These are phyloP conservation scores for Meda fulgida DNA, from an alignment of 2,797 vertebrate genomes.

Conservation along the genomic window DNA sequence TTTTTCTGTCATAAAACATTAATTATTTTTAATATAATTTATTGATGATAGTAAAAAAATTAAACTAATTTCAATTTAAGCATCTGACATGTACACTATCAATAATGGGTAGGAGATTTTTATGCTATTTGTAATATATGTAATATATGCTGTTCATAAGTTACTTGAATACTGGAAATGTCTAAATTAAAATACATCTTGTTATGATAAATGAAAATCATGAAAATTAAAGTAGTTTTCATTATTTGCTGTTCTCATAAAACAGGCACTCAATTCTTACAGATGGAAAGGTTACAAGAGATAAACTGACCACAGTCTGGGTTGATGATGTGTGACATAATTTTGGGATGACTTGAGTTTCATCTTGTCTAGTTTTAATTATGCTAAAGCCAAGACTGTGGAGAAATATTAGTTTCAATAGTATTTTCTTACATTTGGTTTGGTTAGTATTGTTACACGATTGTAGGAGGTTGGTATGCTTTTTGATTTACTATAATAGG, in stretches of 20 bases:
- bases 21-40: neutral
- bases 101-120: too few relatives aligned
- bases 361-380: conserved; percentile 65
- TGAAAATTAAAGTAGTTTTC: neutral
- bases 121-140: neutral
- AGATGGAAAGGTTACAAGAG: neutral
- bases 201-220: too few relatives aligned
- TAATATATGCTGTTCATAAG: neutral
- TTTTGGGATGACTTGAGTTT: conserved; percentile 60
- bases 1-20: neutral
- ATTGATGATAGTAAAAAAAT: neutral
- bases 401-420: neutral
- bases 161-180: neutral
- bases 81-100: too few relatives aligned
- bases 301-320: conserved; percentile 3
- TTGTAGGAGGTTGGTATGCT: neutral
- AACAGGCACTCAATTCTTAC: neutral
- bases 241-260: neutral
- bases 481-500: conserved; percentile 8
- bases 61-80: too few relatives aligned
- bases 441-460: neutral
- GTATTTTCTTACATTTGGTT: neutral
- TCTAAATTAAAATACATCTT: too few relatives aligned
- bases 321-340: neutral
- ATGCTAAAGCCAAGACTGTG: conserved; percentile 57